Conservation (phyloP, 92 coral and sea anemone genomes). For the Ricordea florida region DNA sequence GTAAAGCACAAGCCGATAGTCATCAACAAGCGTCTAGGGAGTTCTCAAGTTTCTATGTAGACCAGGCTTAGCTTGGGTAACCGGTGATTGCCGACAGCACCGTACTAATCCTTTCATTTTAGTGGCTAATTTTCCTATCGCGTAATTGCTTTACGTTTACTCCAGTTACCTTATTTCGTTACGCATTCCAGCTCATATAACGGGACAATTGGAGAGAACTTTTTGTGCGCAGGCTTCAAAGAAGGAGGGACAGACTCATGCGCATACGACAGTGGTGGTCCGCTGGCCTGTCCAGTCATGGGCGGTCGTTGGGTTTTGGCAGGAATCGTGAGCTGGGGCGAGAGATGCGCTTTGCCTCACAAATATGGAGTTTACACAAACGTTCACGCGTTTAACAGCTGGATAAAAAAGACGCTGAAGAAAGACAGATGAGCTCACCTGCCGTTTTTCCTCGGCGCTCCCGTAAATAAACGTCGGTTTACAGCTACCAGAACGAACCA, state of each 20-base stretch:
- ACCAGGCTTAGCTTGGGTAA: no score
- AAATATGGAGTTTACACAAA: slow-evolving; percentile 98
- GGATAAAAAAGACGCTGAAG: slow-evolving; percentile 68
- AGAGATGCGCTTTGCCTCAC: slow-evolving; percentile 85
- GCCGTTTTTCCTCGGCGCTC: no score
- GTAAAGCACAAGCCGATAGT: no score
- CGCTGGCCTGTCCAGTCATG: slow-evolving; percentile 85
- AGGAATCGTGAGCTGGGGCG: slow-evolving; percentile 97
- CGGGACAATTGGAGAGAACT: slow-evolving; percentile 80
- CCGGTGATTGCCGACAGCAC: no score
- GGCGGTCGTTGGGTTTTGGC: slow-evolving; percentile 82
- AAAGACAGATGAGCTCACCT: slow-evolving; percentile 52
- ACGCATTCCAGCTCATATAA: slow-evolving; percentile 94
- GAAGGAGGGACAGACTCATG: slow-evolving; percentile 98
- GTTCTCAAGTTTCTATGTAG: no score
- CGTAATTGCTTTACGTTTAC: no score
- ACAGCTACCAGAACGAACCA: no score
- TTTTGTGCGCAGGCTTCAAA: slow-evolving; percentile 96
- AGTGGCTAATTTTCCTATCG: no score
- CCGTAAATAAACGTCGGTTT: no score
- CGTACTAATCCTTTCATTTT: no score
- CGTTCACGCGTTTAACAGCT: slow-evolving; percentile 71
- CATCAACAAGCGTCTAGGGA: no score
- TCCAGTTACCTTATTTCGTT: no score
- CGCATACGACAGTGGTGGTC: slow-evolving; percentile 95